Evolutionary conservation across 2,113 vertebrate genomes (phyloP).

Genomic region (Malurus elegans): DNA sequence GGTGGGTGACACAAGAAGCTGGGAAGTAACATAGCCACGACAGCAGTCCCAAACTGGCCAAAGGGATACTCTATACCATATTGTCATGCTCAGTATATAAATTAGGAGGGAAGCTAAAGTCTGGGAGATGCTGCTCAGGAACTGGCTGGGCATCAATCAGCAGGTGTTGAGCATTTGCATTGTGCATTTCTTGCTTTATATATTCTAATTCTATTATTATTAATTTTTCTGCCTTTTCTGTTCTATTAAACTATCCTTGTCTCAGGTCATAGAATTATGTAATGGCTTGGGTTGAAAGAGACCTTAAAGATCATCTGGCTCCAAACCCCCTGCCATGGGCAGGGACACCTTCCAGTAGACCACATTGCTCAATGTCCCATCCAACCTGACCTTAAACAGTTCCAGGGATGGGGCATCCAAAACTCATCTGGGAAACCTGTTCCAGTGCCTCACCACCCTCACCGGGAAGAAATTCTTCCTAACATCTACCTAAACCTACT

Average conservation of each 20-base stretch:
- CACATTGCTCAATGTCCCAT: neutral
- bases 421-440: neutral
- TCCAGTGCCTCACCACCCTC: neutral
- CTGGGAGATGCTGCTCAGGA: neutral
- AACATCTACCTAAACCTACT: neutral
- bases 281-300: neutral
- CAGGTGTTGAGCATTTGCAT: neutral
- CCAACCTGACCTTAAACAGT: neutral
- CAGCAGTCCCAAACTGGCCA: neutral
- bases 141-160: neutral
- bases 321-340: neutral
- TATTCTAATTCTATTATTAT: neutral
- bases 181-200: neutral
- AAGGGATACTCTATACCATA: neutral
- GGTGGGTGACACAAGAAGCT: neutral
- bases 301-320: neutral
- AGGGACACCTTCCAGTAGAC: neutral
- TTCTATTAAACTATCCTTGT: neutral
- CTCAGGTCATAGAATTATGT: neutral
- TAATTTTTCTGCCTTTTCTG: neutral
- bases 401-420: neutral
- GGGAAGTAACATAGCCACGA: neutral
- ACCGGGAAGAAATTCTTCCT: neutral
- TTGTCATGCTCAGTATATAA: neutral
- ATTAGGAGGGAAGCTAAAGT: neutral